A percentile compares a stretch with the other conserved stretches of the same genome.
phyloP scores from a whole-genome alignment of 2,888 invertebrate genomes.

The Orgyia antiqua region DNA sequence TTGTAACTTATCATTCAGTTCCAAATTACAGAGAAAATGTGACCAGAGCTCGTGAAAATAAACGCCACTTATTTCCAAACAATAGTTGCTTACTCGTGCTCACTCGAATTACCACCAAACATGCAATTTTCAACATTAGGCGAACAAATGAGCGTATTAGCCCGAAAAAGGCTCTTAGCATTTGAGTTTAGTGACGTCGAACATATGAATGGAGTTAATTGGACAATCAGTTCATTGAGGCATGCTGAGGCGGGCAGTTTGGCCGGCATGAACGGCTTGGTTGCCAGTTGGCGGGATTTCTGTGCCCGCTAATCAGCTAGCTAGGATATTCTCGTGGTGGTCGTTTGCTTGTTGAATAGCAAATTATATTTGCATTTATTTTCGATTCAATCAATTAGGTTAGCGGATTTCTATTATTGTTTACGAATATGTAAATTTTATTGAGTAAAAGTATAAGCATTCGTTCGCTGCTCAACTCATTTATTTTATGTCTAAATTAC shows the following conservation, averaged over 20 bases:
- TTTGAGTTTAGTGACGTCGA: slow-evolving; percentile 40
- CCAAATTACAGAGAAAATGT: not conserved
- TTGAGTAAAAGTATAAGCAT: too few relatives aligned
- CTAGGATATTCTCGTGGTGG: slow-evolving; percentile 37
- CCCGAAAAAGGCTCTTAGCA: slow-evolving; percentile 46
- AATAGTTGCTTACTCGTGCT: slow-evolving; percentile 11
- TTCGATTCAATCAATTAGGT: slow-evolving; percentile 6
- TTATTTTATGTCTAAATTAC: too few relatives aligned
- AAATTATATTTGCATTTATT: slow-evolving; percentile 15
- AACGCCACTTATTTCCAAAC: slow-evolving; percentile 11
- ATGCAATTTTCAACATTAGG: slow-evolving; percentile 36
- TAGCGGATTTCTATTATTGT: too few relatives aligned
- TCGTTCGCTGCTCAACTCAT: too few relatives aligned
- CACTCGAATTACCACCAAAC: slow-evolving; percentile 29
- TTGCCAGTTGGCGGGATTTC: slow-evolving; percentile 64
- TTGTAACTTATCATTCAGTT: too few relatives aligned
- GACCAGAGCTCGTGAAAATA: slow-evolving; percentile 5
- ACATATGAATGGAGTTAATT: slow-evolving; percentile 73
- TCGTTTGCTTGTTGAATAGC: slow-evolving; percentile 21
- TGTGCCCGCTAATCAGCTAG: slow-evolving; percentile 51
- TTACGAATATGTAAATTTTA: too few relatives aligned
- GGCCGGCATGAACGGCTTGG: slow-evolving; percentile 43
- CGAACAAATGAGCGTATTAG: slow-evolving; percentile 47
- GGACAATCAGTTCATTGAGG: slow-evolving; percentile 65
- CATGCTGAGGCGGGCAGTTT: slow-evolving; percentile 56